Percentiles rank a stretch among this genome's conserved stretches.
These are phyloP conservation scores for Lerema accius DNA, from an alignment of 1,140 invertebrate genomes.

Conservation along the genomic window DNA sequence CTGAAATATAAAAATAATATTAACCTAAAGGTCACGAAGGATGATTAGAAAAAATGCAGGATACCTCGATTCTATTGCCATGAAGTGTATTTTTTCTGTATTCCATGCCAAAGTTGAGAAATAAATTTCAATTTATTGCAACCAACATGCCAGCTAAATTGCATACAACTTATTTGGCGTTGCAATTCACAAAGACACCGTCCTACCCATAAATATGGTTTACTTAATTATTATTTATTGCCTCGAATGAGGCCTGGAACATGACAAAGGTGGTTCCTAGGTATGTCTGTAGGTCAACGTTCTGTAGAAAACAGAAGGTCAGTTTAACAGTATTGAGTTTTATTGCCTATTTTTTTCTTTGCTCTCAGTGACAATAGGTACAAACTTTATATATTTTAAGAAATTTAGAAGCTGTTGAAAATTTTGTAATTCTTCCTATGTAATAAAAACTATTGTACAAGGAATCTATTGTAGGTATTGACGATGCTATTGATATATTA, in stretches of 20 bases:
- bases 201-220: slow-evolving; percentile 14
- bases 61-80: no score
- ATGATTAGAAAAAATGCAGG: no score
- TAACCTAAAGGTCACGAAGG: no score
- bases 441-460: no score
- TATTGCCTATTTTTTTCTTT: slow-evolving; percentile 5
- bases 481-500: no score
- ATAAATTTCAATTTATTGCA: slow-evolving; percentile 3
- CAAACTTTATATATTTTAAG: no score
- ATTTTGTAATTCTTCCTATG: no score
- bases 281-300: slow-evolving; percentile 9
- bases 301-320: slow-evolving; percentile 4
- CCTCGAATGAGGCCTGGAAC: slow-evolving; percentile 10
- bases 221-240: slow-evolving; percentile 31
- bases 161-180: slow-evolving; percentile 10
- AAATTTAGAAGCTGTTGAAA: no score
- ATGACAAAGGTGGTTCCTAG: slow-evolving; percentile 30
- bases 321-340: neutral
- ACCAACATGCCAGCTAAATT: slow-evolving; percentile 1
- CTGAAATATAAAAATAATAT: no score
- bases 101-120: neutral
- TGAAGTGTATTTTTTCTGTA: no score
- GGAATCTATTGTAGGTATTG: no score
- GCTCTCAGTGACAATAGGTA: slow-evolving; percentile 2
- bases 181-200: slow-evolving; percentile 1